These are phyloP conservation scores for Bovichtus diacanthus DNA, from an alignment of 2,797 vertebrate species.

Conservation along the genomic window DNA sequence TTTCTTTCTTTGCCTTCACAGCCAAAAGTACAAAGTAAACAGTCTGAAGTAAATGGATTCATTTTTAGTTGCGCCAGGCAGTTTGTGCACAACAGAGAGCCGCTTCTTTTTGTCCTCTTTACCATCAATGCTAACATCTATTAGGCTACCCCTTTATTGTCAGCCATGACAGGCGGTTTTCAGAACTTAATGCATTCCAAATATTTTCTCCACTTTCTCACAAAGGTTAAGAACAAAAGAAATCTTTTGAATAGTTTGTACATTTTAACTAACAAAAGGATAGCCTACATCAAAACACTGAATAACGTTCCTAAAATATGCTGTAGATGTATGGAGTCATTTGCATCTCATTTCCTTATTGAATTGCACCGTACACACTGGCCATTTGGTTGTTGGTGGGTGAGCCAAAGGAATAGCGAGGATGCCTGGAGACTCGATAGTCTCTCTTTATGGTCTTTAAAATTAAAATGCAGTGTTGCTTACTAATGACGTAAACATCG, in stretches of 20 bases:
- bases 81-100: slow-evolving; percentile 79
- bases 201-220: slow-evolving; percentile 80
- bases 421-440: slow-evolving; percentile 23
- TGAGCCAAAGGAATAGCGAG: slow-evolving; percentile 32
- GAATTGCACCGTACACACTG: slow-evolving; percentile 41
- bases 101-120: slow-evolving; percentile 82
- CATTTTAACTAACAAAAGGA: slow-evolving; percentile 73
- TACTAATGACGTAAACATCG: neutral
- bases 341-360: slow-evolving; percentile 80
- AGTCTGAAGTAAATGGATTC: slow-evolving; percentile 86
- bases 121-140: slow-evolving; percentile 82
- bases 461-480: slow-evolving; percentile 19
- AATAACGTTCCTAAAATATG: slow-evolving; percentile 73
- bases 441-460: too few species aligned
- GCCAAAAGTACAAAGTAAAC: slow-evolving; percentile 89
- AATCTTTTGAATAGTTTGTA: slow-evolving; percentile 79
- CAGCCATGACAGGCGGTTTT: slow-evolving; percentile 81
- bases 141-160: slow-evolving; percentile 80
- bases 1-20: slow-evolving; percentile 76
- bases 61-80: slow-evolving; percentile 85
- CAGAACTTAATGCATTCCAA: slow-evolving; percentile 82
- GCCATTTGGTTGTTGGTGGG: slow-evolving; percentile 30
- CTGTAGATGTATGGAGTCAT: slow-evolving; percentile 67
- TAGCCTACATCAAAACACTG: slow-evolving; percentile 70
- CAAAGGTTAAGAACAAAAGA: slow-evolving; percentile 68